Evolutionary conservation across 2,113 vertebrate genomes (phyloP), one percentile per base, ranked within the genome.

Genomic region (Myrmecophaga tridactyla): DNA sequence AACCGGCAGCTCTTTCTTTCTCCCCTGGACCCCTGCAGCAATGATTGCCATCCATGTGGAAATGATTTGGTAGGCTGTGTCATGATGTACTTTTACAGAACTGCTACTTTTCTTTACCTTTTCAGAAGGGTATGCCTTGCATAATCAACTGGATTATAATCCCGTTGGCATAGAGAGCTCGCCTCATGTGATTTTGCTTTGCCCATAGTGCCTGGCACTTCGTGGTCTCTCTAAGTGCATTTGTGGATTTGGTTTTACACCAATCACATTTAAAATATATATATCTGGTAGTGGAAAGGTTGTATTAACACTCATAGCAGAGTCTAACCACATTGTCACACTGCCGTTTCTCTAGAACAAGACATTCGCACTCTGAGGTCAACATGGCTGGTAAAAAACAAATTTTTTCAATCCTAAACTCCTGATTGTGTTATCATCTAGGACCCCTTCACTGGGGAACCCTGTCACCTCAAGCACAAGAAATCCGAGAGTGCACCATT

Each of bases 221-320:
- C 14, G 17, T 27, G 23, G 13, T 6, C 39, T 63, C 69, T 86
- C 6, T 0, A 3, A 77, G 80, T 65, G 20, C 23, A 17, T 34
- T 10, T 58, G n/a, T 18, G 36, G 7, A 5, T n/a, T 46, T 2
- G 53, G 31, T 58, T 60, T 60, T n/a, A 39, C 15, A 23, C 62
- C 36, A 72, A 62, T 85, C 17, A 11, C n/a, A 2, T 39, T 8
- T 75, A 67, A 10, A 31, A 63, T n/a, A 89, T n/a, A n/a, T 27
- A 11, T 1, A 0, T 17, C 41, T 34, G 6, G 23, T 34, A 41
- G 13, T 72, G 18, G 29, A 76, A 21, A 20, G 14, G 29, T 5
- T 4, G 3, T 2, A 31, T 23, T 0, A 1, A 34, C 9, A 4
- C 34, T 56, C 8, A 5, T 7, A 20, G 46, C 20, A 36, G 36